Conservation (phyloP, 2,888 invertebrate genomes). For the Drosophila yooni region DNA sequence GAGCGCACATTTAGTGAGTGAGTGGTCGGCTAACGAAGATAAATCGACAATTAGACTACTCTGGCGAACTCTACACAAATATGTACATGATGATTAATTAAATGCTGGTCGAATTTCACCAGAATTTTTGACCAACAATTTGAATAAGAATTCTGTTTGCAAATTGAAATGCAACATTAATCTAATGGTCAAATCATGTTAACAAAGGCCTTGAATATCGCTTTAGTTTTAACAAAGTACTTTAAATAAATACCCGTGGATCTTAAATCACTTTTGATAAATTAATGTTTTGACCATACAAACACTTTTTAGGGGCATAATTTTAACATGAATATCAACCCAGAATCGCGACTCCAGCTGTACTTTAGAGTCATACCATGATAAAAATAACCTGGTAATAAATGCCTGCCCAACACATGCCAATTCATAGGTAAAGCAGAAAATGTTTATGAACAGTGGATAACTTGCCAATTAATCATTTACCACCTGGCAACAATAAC, state of each 20-base stretch:
- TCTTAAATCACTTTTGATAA: background rate
- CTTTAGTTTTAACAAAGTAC: background rate
- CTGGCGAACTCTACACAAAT: background rate
- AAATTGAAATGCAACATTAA: background rate
- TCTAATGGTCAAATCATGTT: background rate
- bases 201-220: background rate
- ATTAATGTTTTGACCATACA: background rate
- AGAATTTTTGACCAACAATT: background rate
- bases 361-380: too few relatives aligned
- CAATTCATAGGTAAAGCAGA: too few relatives aligned
- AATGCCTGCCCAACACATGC: too few relatives aligned
- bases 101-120: background rate
- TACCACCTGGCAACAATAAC: background rate
- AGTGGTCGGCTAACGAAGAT: slow-evolving; percentile 5
- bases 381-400: too few relatives aligned
- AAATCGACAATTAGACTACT: slow-evolving; percentile 10
- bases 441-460: background rate
- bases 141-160: background rate
- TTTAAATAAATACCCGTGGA: background rate
- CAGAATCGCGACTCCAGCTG: background rate
- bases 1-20: background rate
- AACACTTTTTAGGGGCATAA: background rate
- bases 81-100: slow-evolving; percentile 2
- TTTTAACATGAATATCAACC: background rate
- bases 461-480: background rate